Percentiles rank a stretch among this genome's conserved stretches.
These are phyloP conservation scores for Podarcis muralis DNA, from an alignment of 2,113 vertebrate species.

Conservation along the genomic window DNA sequence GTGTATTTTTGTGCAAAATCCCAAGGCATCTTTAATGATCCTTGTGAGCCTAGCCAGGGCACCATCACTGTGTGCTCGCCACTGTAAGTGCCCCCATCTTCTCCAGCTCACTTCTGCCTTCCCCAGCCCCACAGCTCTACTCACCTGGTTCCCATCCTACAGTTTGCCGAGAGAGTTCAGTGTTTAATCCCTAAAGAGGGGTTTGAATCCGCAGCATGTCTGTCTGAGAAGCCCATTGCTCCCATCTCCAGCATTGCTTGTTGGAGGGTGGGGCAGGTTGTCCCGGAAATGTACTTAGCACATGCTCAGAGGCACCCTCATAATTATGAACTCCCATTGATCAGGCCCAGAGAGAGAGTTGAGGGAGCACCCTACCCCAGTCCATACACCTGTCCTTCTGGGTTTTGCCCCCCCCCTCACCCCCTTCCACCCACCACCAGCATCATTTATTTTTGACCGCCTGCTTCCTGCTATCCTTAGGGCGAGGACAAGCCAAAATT, in stretches of 20 bases:
- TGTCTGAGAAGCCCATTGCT: neutral
- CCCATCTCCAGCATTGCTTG: too few relatives aligned
- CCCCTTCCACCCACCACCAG: neutral
- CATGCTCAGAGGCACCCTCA: neutral
- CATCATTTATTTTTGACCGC: slow-evolving; percentile 14
- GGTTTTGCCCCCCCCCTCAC: neutral
- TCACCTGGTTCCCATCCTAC: too few relatives aligned
- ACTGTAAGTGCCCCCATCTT: neutral
- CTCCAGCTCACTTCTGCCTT: neutral
- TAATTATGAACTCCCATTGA: neutral
- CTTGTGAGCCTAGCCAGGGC: neutral
- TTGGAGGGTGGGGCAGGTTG: too few relatives aligned
- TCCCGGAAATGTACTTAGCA: neutral
- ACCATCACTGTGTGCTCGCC: too few relatives aligned
- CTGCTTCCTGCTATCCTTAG: slow-evolving; percentile 27
- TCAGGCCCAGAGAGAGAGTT: neutral
- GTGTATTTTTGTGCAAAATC: neutral
- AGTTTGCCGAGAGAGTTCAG: neutral
- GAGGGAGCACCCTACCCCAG: neutral
- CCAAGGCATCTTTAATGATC: neutral
- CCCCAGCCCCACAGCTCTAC: neutral
- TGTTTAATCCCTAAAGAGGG: neutral
- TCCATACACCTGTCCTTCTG: neutral
- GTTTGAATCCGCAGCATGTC: neutral
- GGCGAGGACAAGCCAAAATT: neutral